Conservation (phyloP, 2,113 vertebrate species). For the Callocephalon fimbriatum region DNA sequence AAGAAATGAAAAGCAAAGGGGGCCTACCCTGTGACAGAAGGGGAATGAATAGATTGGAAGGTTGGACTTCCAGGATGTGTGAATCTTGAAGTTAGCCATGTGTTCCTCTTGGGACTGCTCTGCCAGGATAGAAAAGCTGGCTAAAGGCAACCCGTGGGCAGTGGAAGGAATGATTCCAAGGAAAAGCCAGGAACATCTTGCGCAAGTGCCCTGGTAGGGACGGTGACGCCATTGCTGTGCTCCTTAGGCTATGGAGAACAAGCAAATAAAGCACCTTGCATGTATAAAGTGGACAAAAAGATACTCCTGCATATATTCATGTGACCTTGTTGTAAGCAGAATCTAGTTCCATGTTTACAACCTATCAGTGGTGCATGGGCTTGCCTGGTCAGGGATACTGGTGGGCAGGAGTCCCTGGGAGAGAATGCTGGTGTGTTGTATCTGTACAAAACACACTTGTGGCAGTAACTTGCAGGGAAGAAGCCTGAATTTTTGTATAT, state of each 20-base stretch:
- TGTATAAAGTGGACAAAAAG: neutral
- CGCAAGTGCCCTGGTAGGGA: fast-evolving
- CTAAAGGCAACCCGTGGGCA: neutral
- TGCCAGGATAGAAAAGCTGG: neutral
- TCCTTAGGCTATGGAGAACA: fast-evolving
- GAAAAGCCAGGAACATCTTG: neutral
- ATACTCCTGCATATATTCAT: fast-evolving
- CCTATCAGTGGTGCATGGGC: fast-evolving
- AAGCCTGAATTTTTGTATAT: neutral
- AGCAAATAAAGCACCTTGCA: neutral
- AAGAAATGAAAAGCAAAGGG: neutral
- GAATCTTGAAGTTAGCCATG: neutral
- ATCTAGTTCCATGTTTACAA: fast-evolving
- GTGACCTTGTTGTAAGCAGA: neutral
- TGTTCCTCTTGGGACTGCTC: neutral
- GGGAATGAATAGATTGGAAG: neutral
- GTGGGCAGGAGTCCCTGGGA: neutral
- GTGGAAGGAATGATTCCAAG: fast-evolving
- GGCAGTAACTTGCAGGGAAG: neutral
- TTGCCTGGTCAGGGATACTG: fast-evolving
- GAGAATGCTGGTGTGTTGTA: fast-evolving
- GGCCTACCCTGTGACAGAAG: neutral
- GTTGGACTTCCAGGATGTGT: neutral
- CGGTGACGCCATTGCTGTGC: fast-evolving
- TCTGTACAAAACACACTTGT: fast-evolving